Evolutionary conservation across 2,113 vertebrate genomes (phyloP).

Genomic region (Ochotona curzoniae): DNA sequence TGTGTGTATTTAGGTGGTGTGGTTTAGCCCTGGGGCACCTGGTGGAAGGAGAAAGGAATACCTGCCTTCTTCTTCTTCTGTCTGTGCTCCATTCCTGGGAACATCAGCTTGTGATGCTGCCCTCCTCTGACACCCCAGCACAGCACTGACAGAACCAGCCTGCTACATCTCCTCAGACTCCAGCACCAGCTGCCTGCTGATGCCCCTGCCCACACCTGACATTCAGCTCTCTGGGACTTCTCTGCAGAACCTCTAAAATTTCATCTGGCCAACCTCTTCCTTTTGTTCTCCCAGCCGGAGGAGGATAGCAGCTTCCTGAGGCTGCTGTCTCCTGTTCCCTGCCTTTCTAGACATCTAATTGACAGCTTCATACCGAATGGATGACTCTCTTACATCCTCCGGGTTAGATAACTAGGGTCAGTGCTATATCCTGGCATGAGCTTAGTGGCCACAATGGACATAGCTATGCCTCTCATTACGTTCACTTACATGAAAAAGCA

Average conservation of each 20-base stretch:
- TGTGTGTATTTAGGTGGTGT: not conserved
- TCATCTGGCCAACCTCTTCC: not conserved
- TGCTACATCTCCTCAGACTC: not conserved
- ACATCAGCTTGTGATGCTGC: not conserved
- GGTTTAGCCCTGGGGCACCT: not conserved
- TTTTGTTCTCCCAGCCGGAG: not conserved
- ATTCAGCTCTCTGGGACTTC: not conserved
- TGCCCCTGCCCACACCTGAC: not conserved
- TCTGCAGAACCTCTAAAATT: not conserved
- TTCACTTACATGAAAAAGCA: not conserved
- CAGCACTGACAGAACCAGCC: not conserved
- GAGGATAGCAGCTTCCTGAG: not conserved
- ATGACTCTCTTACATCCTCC: not conserved
- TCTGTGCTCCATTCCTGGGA: not conserved
- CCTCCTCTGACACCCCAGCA: not conserved
- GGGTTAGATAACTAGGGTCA: not conserved
- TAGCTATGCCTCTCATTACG: not conserved
- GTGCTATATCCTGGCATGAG: not conserved
- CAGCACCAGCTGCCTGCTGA: not conserved
- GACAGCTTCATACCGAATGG: constrained; percentile 6
- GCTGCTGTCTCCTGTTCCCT: not conserved
- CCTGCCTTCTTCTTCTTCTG: not conserved
- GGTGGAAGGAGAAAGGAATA: not conserved
- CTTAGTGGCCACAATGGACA: not conserved
- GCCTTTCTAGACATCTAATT: not conserved